Base-by-base conservation (phyloP, 2,113 vertebrate genomes). In the Paedocypris sp. region DNA sequence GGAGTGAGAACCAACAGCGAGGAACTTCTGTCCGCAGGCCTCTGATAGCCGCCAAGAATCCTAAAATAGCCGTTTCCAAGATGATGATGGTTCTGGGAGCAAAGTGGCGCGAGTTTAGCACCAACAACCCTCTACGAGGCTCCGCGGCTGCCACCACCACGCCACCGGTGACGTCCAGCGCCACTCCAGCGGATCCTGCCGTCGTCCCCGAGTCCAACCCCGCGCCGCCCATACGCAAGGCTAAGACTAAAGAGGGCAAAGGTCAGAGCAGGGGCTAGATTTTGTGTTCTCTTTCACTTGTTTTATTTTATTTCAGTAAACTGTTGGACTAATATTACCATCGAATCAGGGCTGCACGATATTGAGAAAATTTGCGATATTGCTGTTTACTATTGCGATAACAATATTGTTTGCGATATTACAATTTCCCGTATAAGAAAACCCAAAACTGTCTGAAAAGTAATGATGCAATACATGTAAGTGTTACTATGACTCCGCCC, bases 41-140 rank as follows among this genome's bases (percentile, higher is more conserved):
- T 2, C 91, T 98, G 39, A 98, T 98, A 2, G 95, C 94, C 64
- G 93, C 92, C 60, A 98, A 97, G 80, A 98, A 98, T 77, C 95
- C 95, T 53, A 98, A 98, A 82, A 98, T 98, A 25, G 94, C 95
- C 0, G 95, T 98, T 53, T 98, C 95, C 2, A 98, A 98, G 82
- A 98, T 98, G 95, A 98, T 98, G 95, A 98, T 97, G 94, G 95
- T 98, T 20, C 41, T 98, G 64, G 94, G 95, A 3, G 95, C 95
- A 1, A 98, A 98, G 73, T 98, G 95, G 95, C 87, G 94, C 0
- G 95, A 98, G 68, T 98, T 98, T 33, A 98, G 95, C 77, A 98
- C 95, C 53, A 98, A 98, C 79, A 98, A 98, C 70, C 95, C 95
- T 1, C 87, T 98, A 62, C 91, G 93, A 57, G 94, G 95, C 62